A percentile compares a stretch with the other conserved stretches of the same genome.
phyloP scores from a whole-genome alignment of 2,113 vertebrate genomes.

The Gadus macrocephalus region DNA sequence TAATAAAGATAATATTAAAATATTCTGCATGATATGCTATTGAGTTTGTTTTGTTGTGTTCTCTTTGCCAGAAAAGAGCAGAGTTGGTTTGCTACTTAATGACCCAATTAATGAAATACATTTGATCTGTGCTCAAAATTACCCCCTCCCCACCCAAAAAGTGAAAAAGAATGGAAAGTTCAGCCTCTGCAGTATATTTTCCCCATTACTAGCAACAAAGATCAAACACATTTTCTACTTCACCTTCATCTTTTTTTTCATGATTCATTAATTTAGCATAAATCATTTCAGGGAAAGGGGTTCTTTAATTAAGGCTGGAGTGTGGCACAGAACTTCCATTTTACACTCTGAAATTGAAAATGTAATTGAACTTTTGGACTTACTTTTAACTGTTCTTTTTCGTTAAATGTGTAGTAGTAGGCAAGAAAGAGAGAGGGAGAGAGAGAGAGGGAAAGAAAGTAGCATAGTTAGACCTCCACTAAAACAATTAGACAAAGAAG shows the following conservation, averaged over 20 bases:
- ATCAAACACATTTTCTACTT: slow-evolving; percentile 39
- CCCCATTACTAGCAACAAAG: slow-evolving; percentile 29
- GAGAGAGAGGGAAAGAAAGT: no score
- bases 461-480: no score
- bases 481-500: no score
- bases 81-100: slow-evolving; percentile 20
- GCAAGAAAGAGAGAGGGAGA: neutral
- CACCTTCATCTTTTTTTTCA: slow-evolving; percentile 33
- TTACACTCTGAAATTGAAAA: no score
- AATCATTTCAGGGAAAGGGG: slow-evolving; percentile 50
- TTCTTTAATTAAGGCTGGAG: slow-evolving; percentile 51
- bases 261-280: slow-evolving; percentile 54
- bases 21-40: no score
- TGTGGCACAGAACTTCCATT: no score
- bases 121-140: slow-evolving; percentile 1
- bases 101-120: slow-evolving; percentile 29
- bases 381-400: no score
- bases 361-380: no score
- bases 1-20: no score
- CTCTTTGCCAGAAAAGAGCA: slow-evolving; percentile 11
- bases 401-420: neutral
- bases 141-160: neutral
- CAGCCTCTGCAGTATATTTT: slow-evolving; percentile 17
- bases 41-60: neutral
- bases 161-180: slow-evolving; percentile 9